phyloP scores from a whole-genome alignment of 2,888 invertebrate genomes.

The Cosmopolites sordidus region DNA sequence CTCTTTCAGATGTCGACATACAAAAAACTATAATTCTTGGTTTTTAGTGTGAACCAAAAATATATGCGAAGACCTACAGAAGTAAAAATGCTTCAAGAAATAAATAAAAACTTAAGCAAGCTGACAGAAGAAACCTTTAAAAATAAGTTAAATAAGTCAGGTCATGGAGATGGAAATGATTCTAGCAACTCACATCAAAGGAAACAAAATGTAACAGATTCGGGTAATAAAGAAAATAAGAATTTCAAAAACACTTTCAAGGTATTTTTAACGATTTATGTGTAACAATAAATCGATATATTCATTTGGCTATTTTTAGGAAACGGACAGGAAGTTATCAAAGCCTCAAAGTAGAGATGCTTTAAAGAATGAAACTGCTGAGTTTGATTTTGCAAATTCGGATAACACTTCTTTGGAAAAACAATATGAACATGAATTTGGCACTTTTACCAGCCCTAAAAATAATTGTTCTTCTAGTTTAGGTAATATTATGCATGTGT shows the following conservation, averaged over 20 bases:
- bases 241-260: background rate
- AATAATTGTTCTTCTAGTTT: slow-evolving; percentile 18
- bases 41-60: slow-evolving; percentile 52
- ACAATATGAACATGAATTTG: slow-evolving; percentile 37
- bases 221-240: background rate
- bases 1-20: too few relatives aligned
- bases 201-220: slow-evolving; percentile 1
- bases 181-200: background rate
- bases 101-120: slow-evolving; percentile 60
- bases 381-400: slow-evolving; percentile 26
- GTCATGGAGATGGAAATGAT: slow-evolving; percentile 6
- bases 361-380: slow-evolving; percentile 6
- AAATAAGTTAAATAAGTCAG: slow-evolving; percentile 27
- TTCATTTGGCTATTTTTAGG: too few relatives aligned
- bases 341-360: background rate
- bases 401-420: slow-evolving; percentile 32
- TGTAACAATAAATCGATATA: too few relatives aligned
- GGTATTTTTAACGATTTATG: background rate
- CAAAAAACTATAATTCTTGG: too few relatives aligned
- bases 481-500: slow-evolving; percentile 9
- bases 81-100: slow-evolving; percentile 70
- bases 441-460: slow-evolving; percentile 27
- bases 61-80: slow-evolving; percentile 57
- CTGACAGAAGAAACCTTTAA: slow-evolving; percentile 41
- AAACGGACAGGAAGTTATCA: background rate